phyloP scores from a whole-genome alignment of 2,888 invertebrate genomes.

The Thereva unica region DNA sequence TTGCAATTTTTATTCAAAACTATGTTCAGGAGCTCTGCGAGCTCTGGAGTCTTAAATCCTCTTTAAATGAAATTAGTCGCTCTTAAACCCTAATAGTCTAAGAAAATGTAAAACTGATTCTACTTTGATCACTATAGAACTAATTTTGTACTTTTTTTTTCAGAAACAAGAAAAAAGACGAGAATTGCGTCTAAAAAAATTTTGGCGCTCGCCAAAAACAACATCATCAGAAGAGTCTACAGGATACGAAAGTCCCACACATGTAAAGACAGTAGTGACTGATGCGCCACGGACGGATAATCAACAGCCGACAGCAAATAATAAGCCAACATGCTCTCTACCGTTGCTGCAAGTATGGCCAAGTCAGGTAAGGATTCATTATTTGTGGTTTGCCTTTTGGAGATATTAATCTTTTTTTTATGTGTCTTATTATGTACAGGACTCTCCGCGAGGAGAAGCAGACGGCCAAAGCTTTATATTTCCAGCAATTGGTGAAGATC shows the following conservation, averaged over 20 bases:
- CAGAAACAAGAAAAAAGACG: slow-evolving; percentile 60
- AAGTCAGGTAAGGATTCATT: slow-evolving; percentile 59
- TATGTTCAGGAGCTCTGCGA: too few relatives aligned
- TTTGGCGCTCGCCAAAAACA: slow-evolving; percentile 59
- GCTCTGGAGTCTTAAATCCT: too few relatives aligned
- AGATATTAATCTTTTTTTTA: not conserved
- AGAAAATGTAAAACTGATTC: too few relatives aligned
- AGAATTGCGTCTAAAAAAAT: slow-evolving; percentile 58
- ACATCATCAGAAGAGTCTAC: slow-evolving; percentile 58
- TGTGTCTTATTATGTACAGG: too few relatives aligned
- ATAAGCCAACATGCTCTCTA: slow-evolving; percentile 62
- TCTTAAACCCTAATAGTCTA: too few relatives aligned
- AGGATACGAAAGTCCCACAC: slow-evolving; percentile 62
- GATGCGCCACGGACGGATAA: slow-evolving; percentile 54
- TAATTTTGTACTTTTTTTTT: slow-evolving; percentile 32
- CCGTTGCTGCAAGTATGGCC: slow-evolving; percentile 71
- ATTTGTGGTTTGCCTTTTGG: not conserved
- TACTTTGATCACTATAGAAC: too few relatives aligned
- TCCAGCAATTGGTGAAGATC: slow-evolving; percentile 60
- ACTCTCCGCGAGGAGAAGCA: slow-evolving; percentile 70
- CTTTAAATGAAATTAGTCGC: too few relatives aligned
- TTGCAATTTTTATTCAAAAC: too few relatives aligned
- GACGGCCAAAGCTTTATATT: slow-evolving; percentile 72
- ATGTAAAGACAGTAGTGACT: slow-evolving; percentile 50
- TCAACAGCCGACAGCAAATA: slow-evolving; percentile 45